Conservation (phyloP, 2,888 invertebrate genomes). For the Poecilus cupreus region DNA sequence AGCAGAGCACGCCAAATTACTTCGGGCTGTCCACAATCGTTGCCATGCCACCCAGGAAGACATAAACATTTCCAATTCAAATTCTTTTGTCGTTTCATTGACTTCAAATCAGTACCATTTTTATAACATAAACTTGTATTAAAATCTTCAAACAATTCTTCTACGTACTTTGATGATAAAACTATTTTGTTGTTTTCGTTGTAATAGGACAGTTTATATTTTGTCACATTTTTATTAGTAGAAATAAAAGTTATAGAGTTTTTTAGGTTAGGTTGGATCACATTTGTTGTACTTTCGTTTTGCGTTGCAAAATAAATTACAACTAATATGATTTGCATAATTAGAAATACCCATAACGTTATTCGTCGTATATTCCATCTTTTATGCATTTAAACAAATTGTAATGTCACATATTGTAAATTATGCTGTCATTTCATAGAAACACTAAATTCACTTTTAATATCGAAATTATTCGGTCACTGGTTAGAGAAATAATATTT, state of each 20-base stretch:
- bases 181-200: conserved; percentile 65
- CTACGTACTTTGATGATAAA: conserved; percentile 65
- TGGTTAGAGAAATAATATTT: conserved; percentile 5
- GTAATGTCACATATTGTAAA: conserved; percentile 42
- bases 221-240: conserved; percentile 36
- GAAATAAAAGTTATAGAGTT: conserved; percentile 50
- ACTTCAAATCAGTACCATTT: conserved; percentile 70
- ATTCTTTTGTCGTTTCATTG: conserved; percentile 69
- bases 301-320: conserved; percentile 69
- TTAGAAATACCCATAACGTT: conserved; percentile 69
- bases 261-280: conserved; percentile 51
- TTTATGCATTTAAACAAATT: conserved; percentile 61
- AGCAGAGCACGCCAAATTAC: conserved; percentile 80
- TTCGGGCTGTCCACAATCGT: conserved; percentile 80
- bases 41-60: conserved; percentile 79
- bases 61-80: conserved; percentile 75
- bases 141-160: conserved; percentile 69
- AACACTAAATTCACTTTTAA: neutral
- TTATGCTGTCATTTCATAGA: neutral
- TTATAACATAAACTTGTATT: conserved; percentile 71
- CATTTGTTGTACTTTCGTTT: conserved; percentile 60
- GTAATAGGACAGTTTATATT: conserved; percentile 67
- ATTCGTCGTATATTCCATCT: conserved; percentile 68
- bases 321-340: conserved; percentile 69
- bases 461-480: neutral